Base-by-base conservation (phyloP, 2,113 vertebrate genomes). In the Micromys minutus region DNA sequence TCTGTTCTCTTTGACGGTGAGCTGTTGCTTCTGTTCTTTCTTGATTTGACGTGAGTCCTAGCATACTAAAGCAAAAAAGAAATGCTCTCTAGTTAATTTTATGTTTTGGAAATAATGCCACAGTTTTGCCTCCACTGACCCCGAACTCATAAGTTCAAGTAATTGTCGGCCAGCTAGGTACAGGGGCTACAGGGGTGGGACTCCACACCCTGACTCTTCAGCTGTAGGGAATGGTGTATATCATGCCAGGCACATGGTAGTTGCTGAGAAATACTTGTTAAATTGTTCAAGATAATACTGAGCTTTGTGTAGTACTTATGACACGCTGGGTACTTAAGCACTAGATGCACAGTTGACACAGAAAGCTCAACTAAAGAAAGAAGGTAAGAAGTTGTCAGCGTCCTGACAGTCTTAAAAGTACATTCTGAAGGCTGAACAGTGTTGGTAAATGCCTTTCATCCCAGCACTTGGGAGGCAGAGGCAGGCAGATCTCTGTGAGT, bases 231-330 rank as follows among this genome's bases (percentile, higher is more conserved):
- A 69, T 34, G 72, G 5, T 61, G 29, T 39, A 45, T 50, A 42
- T 81, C 45, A 63, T 69, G 10, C 7, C 22, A 74, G 93, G 47
- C 21, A 89, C 5, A 21, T 59, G n/a, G 55, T 21, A 50, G 47
- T 42, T 86, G 42, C 21, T 91, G 17, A 57, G 31, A 94, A 93
- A 77, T 74, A 69, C 86, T 89, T 94, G 34, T 81, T 76, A 76
- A 89, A 26, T 39, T 50, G 10, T 87, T 87, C 72, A 91, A 90
- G 88, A 71, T 76, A 42, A 45, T 31, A 80, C 63, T 81, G 34
- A 52, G 65, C 9, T 52, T 79, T 84, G 36, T 57, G 52, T 19
- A 34, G 10, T 91, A 34, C 22, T 87, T 92, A 57, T 4, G 22
- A 22, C 55, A 71, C 93, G 39, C 61, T 93, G 31, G 67, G 7